Percentiles rank a stretch among this genome's conserved stretches.
Evolutionary conservation across 2,797 vertebrate species (phyloP).

Genomic region (Bovichtus diacanthus): DNA sequence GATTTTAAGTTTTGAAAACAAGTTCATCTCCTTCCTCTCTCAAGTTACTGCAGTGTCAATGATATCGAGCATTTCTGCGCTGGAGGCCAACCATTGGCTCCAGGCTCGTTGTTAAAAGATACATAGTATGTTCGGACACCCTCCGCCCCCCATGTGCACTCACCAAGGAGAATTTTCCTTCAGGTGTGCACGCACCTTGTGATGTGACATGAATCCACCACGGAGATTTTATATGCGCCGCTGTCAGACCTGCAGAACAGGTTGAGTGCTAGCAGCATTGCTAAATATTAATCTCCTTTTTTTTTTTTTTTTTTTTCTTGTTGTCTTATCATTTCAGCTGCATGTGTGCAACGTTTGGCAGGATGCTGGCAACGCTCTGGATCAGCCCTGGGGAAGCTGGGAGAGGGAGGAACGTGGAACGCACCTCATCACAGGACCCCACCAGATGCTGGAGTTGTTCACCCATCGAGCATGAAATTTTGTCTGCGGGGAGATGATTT

Average conservation of each 20-base stretch:
- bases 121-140: slow-evolving; percentile 65
- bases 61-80: slow-evolving; percentile 37
- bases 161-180: slow-evolving; percentile 44
- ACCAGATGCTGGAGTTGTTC: slow-evolving; percentile 84
- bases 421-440: slow-evolving; percentile 75
- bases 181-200: slow-evolving; percentile 57
- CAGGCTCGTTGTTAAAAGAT: slow-evolving; percentile 56
- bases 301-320: background rate
- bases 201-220: slow-evolving; percentile 65
- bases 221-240: slow-evolving; percentile 37
- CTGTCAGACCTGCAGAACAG: slow-evolving; percentile 24
- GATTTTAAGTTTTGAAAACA: slow-evolving; percentile 13
- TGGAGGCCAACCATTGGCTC: slow-evolving; percentile 20
- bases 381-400: slow-evolving; percentile 66
- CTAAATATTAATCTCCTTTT: slow-evolving; percentile 57
- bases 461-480: slow-evolving; percentile 84
- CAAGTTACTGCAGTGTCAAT: slow-evolving; percentile 21
- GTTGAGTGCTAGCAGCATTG: slow-evolving; percentile 8
- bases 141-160: slow-evolving; percentile 41
- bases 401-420: slow-evolving; percentile 70
- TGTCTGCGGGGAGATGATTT: slow-evolving; percentile 84
- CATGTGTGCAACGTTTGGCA: slow-evolving; percentile 71
- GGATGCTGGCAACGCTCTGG: slow-evolving; percentile 59
- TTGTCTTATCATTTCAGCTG: slow-evolving; percentile 70
- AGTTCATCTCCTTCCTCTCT: slow-evolving; percentile 4